Base-by-base conservation (phyloP, 1,140 invertebrate genomes). In the Pectinophora gossypiella region DNA sequence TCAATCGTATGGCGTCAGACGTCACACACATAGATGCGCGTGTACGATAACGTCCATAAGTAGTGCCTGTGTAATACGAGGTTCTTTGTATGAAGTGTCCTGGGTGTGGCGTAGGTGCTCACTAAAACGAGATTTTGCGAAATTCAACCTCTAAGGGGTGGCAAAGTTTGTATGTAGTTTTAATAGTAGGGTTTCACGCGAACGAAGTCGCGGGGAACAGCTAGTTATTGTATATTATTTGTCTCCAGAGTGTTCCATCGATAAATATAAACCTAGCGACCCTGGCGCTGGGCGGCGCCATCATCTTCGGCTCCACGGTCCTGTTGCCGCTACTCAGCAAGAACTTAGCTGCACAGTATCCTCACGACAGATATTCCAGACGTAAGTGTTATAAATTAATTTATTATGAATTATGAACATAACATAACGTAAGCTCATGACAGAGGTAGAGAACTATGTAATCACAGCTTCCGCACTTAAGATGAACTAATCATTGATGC, bases 181-280 rank as follows among this genome's bases (percentile, higher is more conserved):
- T n/a, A 9, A 38, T 3, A 6, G 35, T 38, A 5, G 35, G 3
- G 13, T 10, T 38, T 38, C 35, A 4, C n/a, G 13, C 13, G n/a
- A 15, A 38, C n/a, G 35, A n/a, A 38, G 4, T 3, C 13, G 4
- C n/a, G n/a, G 13, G 4, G 13, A 15, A 4, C 3, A 15, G 9
- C n/a, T n/a, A n/a, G 13, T n/a, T n/a, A 3, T 6, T 38, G 4
- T 9, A 38, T 3, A 38, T 4, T 15, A n/a, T 38, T 5, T 38
- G 9, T 38, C n/a, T 15, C 12, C 72, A 89, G 87, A 69, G 62
- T 47, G 65, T 85, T n/a, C 83, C 85, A 19, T 63, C 75, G 23
- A 72, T 85, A 19, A 88, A 88, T 47, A 53, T 89, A 4, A 87
- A 89, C 50, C 67, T 84, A 16, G 69, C 65, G 12, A 72, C 77